Evolutionary conservation across 1,140 invertebrate species (phyloP).

Genomic region (Hesperophylax magnus): DNA sequence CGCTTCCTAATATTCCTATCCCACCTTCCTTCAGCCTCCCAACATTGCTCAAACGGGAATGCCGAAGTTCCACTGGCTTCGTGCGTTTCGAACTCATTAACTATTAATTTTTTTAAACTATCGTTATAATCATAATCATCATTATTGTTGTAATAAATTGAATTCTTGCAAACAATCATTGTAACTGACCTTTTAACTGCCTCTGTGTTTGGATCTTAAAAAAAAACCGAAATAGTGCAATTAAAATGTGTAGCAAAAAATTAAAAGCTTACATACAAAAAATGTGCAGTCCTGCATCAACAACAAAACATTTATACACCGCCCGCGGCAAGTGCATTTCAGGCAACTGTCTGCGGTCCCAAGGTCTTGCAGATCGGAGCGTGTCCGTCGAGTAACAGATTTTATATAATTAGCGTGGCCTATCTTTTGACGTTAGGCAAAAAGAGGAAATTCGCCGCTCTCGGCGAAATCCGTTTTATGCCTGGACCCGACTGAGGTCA

Average conservation of each 20-base stretch:
- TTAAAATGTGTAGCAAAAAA: conserved; percentile 26
- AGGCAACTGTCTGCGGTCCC: conserved; percentile 22
- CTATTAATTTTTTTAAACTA: too few relatives aligned
- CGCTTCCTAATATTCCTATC: too few relatives aligned
- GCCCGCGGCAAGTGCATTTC: conserved; percentile 33
- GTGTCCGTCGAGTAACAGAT: conserved; percentile 36
- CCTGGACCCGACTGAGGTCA: conserved; percentile 18
- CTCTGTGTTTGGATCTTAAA: too few relatives aligned
- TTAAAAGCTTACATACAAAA: conserved; percentile 2
- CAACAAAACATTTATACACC: conserved; percentile 26
- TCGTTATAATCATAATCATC: too few relatives aligned
- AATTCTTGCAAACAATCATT: too few relatives aligned
- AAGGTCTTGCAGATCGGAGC: conserved; percentile 17
- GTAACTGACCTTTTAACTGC: too few relatives aligned
- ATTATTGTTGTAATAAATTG: too few relatives aligned
- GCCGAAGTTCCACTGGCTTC: too few relatives aligned
- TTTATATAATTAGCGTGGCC: conserved; percentile 28
- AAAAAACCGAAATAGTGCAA: background rate
- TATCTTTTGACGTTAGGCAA: conserved; percentile 20
- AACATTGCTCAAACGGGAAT: too few relatives aligned
- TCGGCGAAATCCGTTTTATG: conserved; percentile 19
- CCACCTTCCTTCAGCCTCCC: too few relatives aligned
- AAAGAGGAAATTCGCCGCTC: background rate
- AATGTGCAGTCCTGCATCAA: conserved; percentile 31
- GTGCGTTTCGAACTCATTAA: too few relatives aligned